Percentiles rank a stretch among this genome's conserved stretches.
phyloP scores from a whole-genome alignment of 30 jellyfish, hydroid and myxozoan species.

The Aurelia sp. region DNA sequence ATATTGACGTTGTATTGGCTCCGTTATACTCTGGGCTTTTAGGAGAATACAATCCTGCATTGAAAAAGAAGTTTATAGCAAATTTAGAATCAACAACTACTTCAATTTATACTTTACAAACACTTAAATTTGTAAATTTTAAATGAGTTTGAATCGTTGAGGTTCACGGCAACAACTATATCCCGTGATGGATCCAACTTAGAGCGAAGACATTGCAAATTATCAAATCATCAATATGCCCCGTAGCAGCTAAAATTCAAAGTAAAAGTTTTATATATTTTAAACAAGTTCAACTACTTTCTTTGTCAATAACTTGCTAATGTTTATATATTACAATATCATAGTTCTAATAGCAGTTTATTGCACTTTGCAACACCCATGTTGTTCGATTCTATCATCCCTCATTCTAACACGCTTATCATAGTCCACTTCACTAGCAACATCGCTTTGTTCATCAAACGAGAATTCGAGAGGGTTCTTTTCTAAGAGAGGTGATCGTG shows the following conservation, averaged over 20 bases:
- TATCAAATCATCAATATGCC: too few species aligned
- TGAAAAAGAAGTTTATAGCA: slow-evolving; percentile 48
- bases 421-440: slow-evolving; percentile 8
- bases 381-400: slow-evolving; percentile 38
- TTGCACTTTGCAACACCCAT: slow-evolving; percentile 77
- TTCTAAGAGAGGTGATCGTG: slow-evolving; percentile 66
- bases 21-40: slow-evolving; percentile 85
- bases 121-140: not conserved
- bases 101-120: not conserved
- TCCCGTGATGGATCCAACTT: too few species aligned
- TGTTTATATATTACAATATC: not conserved
- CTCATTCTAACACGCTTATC: slow-evolving; percentile 32
- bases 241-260: too few species aligned
- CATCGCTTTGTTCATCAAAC: slow-evolving; percentile 45
- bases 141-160: not conserved
- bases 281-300: not conserved
- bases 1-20: slow-evolving; percentile 62
- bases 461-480: slow-evolving; percentile 50
- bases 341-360: not conserved
- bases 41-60: slow-evolving; percentile 80
- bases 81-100: not conserved
- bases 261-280: not conserved
- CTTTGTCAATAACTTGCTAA: not conserved
- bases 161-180: too few species aligned
- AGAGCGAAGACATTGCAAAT: too few species aligned